These are phyloP conservation scores for Protobothrops flavoviridis DNA, from an alignment of 2,113 vertebrate genomes.

Conservation along the genomic window DNA sequence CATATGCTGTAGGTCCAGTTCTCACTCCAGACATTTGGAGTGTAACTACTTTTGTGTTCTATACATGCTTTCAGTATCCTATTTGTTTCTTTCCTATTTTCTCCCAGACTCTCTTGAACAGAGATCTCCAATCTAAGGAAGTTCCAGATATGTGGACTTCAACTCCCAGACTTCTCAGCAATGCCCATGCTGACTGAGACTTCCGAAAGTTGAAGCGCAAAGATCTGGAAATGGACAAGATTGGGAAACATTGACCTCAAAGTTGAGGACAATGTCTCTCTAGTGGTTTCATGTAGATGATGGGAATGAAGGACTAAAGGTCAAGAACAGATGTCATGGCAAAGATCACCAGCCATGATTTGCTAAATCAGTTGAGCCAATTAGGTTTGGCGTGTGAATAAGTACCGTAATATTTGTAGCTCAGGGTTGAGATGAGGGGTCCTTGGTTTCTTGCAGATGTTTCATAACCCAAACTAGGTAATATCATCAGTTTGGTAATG, in stretches of 20 bases:
- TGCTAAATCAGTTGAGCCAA: not conserved
- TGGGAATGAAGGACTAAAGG: not conserved
- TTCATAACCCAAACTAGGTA: too few relatives aligned
- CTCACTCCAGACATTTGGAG: not conserved
- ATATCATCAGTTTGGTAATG: too few relatives aligned
- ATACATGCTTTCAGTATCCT: not conserved
- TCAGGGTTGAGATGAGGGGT: not conserved
- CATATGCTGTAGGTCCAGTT: not conserved
- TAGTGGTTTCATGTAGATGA: not conserved
- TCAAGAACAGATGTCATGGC: too few relatives aligned
- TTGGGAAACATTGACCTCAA: not conserved
- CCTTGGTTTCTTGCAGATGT: not conserved
- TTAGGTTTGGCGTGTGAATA: not conserved
- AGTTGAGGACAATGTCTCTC: rapidly evolving
- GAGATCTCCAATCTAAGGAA: not conserved
- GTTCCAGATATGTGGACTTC: not conserved
- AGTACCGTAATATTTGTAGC: not conserved
- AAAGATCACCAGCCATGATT: not conserved
- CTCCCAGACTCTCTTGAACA: not conserved
- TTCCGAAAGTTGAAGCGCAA: not conserved
- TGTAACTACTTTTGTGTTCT: not conserved
- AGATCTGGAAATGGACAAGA: not conserved
- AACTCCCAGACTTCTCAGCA: not conserved
- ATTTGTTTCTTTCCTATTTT: not conserved
- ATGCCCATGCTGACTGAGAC: not conserved